A percentile compares a stretch with the other conserved stretches of the same genome.
Evolutionary conservation across 2,797 vertebrate species (phyloP).

Genomic region (Eptatretus atami): DNA sequence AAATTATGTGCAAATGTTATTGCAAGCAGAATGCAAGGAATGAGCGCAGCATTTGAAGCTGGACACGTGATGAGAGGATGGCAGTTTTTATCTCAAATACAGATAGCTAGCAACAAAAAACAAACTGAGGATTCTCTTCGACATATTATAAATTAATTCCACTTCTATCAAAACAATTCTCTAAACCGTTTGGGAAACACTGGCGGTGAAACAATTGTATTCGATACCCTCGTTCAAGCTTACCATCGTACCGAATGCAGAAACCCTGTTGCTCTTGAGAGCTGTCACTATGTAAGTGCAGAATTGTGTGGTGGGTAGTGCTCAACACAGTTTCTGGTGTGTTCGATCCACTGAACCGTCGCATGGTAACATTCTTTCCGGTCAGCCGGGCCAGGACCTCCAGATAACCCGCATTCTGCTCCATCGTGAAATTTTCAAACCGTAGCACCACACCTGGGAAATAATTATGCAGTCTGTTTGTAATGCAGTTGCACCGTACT

Average conservation of each 20-base stretch:
- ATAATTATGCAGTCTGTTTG: background rate
- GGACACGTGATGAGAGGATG: no score
- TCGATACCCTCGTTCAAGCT: slow-evolving; percentile 9
- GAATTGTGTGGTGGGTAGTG: slow-evolving; percentile 55
- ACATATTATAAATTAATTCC: no score
- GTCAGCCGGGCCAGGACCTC: slow-evolving; percentile 75
- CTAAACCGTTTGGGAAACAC: no score
- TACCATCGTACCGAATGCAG: slow-evolving; percentile 76
- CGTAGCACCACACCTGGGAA: slow-evolving; percentile 53
- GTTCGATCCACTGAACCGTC: slow-evolving; percentile 52
- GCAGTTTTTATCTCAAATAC: no score
- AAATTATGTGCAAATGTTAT: no score
- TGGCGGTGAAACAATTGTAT: no score
- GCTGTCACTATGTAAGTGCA: slow-evolving; percentile 91
- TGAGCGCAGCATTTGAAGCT: no score
- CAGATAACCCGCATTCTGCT: slow-evolving; percentile 78
- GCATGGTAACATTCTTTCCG: slow-evolving; percentile 58
- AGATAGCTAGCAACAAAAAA: no score
- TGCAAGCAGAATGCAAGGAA: no score
- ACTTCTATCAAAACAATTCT: no score
- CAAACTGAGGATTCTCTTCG: no score
- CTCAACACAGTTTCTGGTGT: slow-evolving; percentile 47
- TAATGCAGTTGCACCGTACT: background rate
- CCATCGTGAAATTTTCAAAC: slow-evolving; percentile 83
- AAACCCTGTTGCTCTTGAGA: slow-evolving; percentile 89